Evolutionary conservation across 2,113 vertebrate genomes (phyloP).

Genomic region (Trematocara unimaculatum): DNA sequence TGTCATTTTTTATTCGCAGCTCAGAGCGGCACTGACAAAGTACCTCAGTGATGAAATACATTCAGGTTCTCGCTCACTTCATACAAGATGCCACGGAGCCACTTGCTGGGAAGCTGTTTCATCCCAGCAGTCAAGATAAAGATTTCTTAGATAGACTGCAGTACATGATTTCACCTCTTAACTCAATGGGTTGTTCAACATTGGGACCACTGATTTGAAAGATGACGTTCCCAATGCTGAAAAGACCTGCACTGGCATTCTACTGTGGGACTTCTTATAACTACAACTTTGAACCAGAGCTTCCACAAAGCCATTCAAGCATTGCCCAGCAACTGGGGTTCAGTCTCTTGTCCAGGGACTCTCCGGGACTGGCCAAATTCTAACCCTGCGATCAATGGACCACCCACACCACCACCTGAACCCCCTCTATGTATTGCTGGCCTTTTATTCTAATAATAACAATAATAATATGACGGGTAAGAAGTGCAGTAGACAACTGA

Average conservation of each 20-base stretch:
- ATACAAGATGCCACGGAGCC: not conserved
- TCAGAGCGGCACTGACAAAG: not conserved
- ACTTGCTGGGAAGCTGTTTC: not conserved
- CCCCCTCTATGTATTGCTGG: not conserved
- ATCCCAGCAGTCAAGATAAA: not conserved
- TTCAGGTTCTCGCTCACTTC: not conserved
- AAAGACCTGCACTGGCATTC: not conserved
- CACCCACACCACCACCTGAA: not conserved
- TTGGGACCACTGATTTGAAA: slow-evolving; percentile 23
- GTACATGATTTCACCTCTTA: slow-evolving; percentile 22
- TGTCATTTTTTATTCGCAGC: not conserved
- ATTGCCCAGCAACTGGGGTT: not conserved
- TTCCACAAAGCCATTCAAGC: not conserved
- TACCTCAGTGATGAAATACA: not conserved
- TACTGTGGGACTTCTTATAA: not conserved
- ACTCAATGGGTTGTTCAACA: slow-evolving; percentile 9
- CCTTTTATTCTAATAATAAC: not conserved
- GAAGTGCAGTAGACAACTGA: not conserved
- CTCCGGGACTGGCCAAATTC: not conserved
- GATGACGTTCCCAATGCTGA: not conserved
- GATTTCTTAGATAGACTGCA: not conserved
- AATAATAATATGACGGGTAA: not conserved
- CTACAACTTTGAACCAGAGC: not conserved
- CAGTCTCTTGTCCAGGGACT: not conserved
- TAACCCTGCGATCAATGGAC: not conserved